Base-by-base conservation (phyloP, 2,797 vertebrate genomes). In the Enteromius radiatus region DNA sequence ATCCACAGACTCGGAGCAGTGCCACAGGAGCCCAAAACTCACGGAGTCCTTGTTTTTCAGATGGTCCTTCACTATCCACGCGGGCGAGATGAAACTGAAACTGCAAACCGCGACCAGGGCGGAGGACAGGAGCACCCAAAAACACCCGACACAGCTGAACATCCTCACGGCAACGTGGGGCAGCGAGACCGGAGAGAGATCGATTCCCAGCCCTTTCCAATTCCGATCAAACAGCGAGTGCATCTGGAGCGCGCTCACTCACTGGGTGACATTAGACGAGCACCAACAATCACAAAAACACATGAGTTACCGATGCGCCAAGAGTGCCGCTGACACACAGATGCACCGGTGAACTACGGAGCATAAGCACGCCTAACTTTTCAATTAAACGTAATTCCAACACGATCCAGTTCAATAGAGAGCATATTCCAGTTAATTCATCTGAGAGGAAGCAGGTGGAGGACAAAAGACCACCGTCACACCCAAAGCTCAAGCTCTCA, bases 131-230 rank as follows among this genome's bases (percentile, higher is more conserved):
- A 97, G 96, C 88, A 95, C 95, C 96, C 96, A 97, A 88, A 97
- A 96, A 89, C 96, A 96, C 83, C 96, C 96, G 93, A 97, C 96
- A 47, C 96, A 95, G 93, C 96, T 95, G 92, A 96, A 95, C 96
- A 97, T 97, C 93, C 91, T 95, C 90, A 91, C 93, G 82, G 92
- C 36, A 31, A 21, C 93, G 76, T 88, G 93, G 92, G 93, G 93
- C 89, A 87, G 75, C 80, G 91, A 93, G 86, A 92, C 90, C 88
- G 91, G 89, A 88, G 89, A 92, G 89, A 90, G 90, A 88, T 88
- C 91, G 86, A 93, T 88, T 89, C 91, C 93, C 81, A 94, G 90
- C 91, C 93, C 91, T 93, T 93, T 95, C 92, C 93, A 93, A 89
- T 93, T 90, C 91, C 93, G 92, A 84, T 91, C 92, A 89, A 95